Evolutionary conservation across 2,888 invertebrate genomes (phyloP), one percentile per base, ranked within the genome.

Genomic region (Eristalis arbustorum): DNA sequence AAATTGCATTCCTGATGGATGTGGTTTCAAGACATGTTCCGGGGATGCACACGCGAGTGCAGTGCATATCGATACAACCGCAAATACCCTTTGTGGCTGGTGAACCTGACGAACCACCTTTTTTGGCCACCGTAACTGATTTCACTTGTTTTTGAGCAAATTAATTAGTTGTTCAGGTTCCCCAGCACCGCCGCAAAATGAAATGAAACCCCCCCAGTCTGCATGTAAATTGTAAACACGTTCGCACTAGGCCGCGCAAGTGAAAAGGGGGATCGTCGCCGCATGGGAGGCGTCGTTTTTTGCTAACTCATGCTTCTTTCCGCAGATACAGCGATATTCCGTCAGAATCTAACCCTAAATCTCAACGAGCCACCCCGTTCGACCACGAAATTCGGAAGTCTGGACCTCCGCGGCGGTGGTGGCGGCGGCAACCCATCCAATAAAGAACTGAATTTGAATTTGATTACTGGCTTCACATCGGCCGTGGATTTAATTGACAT

Each of bases 401-500:
- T 92, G 76, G 93, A 90, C 92, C 93, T 92, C 91, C 90, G 92
- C 34, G 94, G 91, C 5, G 25, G 25, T 3, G 3, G 3, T 3
- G 25, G 25, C 25, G 3, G 3, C 25, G 3, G 3, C 25, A 92
- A 92, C 91, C 93, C 89, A 92, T 94, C 92, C 37, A 91, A 90
- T 81, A 91, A 93, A 89, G 95, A 95, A 91, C 93, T 97, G 90
- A 96, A 95, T 90, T 94, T 97, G 90, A 96, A 96, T 93, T 94
- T 97, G 89, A 94, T 95, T 90, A 89, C 93, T 90, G 90, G 91
- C 78, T 91, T 90, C 76, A 90, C 93, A 81, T 95, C 95, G 78
- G 95, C 95, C 69, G 95, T 95, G 85, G 96, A 97, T 91, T 94
- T 96, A 88, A 96, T 98, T 89, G 97, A 98, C 91, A 95, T 96